Conservation (phyloP, 2,797 vertebrate species). For the Pseudochirops corinnae region DNA sequence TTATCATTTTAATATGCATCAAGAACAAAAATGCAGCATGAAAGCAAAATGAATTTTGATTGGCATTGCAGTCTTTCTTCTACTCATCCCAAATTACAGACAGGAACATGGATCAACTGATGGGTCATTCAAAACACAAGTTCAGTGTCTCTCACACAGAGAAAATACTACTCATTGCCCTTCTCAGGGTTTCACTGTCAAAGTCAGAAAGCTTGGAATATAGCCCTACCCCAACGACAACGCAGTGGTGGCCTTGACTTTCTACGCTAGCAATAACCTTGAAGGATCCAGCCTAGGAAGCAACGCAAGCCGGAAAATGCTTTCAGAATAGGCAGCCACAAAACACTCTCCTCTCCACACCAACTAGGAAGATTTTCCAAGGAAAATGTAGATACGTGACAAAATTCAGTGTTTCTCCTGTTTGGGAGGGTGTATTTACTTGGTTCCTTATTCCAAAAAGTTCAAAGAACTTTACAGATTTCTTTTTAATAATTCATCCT, state of each 20-base stretch:
- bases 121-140: constrained; percentile 23
- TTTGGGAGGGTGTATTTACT: neutral
- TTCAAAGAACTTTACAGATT: constrained; percentile 28
- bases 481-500: constrained; percentile 40
- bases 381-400: constrained; percentile 31
- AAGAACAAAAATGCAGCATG: constrained; percentile 6
- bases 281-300: constrained; percentile 13
- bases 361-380: neutral
- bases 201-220: constrained; percentile 7
- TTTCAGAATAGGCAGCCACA: neutral
- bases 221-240: neutral
- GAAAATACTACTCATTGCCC: neutral
- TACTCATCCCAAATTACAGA: constrained; percentile 1
- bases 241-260: neutral
- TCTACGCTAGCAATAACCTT: neutral
- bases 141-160: neutral
- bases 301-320: neutral
- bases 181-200: constrained; percentile 5
- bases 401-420: constrained; percentile 14
- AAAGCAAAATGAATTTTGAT: neutral
- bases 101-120: constrained; percentile 1
- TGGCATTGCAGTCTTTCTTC: constrained; percentile 15
- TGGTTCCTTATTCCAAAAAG: constrained; percentile 25
- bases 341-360: neutral
- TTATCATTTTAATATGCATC: neutral